Conservation (phyloP, 1,140 invertebrate species). For the Notospermus geniculatus region DNA sequence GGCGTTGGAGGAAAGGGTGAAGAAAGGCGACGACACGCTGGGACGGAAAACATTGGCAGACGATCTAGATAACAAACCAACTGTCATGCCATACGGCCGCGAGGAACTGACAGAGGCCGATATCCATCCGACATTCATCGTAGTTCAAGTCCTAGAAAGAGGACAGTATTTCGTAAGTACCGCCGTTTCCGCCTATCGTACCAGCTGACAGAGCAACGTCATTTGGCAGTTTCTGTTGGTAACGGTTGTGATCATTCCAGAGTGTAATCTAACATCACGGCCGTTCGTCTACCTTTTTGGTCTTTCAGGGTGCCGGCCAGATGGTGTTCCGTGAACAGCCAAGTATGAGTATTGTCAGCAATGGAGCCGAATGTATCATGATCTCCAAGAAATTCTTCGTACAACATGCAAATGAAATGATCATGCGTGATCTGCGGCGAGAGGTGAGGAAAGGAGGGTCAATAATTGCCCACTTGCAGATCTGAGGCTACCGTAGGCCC, state of each 20-base stretch:
- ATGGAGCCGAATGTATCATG: conserved; percentile 42
- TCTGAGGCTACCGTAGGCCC: no score
- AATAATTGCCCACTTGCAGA: no score
- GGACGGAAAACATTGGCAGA: conserved; percentile 36
- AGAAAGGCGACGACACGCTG: not conserved
- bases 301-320: conserved; percentile 34
- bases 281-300: no score
- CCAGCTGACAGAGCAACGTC: no score
- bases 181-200: no score
- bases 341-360: conserved; percentile 37
- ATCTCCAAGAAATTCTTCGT: conserved; percentile 40
- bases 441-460: conserved; percentile 22
- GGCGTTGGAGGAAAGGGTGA: no score
- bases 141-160: conserved; percentile 33
- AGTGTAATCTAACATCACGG: no score
- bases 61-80: conserved; percentile 28
- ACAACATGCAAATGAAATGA: conserved; percentile 27
- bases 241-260: no score
- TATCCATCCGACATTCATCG: conserved; percentile 31
- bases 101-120: conserved; percentile 30
- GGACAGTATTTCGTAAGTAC: conserved; percentile 43
- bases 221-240: no score
- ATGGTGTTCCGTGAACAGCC: conserved; percentile 38
- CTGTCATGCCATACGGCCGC: conserved; percentile 6
- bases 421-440: conserved; percentile 27